phyloP scores from a whole-genome alignment of 2,113 vertebrate genomes.

The Phaethon lepturus region DNA sequence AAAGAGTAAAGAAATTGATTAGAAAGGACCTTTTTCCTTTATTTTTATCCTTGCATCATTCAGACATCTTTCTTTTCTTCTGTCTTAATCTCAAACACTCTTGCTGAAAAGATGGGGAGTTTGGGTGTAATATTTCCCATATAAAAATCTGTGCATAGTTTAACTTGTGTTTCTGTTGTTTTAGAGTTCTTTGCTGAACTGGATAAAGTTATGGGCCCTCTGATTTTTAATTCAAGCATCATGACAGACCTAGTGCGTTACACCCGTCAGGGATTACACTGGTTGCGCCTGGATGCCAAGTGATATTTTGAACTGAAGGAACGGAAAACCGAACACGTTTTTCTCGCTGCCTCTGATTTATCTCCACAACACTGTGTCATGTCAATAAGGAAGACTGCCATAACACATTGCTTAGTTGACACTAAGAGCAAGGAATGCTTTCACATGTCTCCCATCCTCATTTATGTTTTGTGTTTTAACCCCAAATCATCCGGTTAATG shows the following conservation, averaged over 20 bases:
- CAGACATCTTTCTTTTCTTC: background rate
- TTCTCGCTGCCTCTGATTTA: slow-evolving; percentile 81
- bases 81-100: no score
- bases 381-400: slow-evolving; percentile 85
- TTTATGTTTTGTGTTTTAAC: slow-evolving; percentile 58
- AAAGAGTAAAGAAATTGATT: background rate
- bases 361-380: slow-evolving; percentile 93
- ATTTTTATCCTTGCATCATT: background rate
- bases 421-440: slow-evolving; percentile 79
- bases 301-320: slow-evolving; percentile 76
- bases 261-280: slow-evolving; percentile 96
- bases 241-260: slow-evolving; percentile 98
- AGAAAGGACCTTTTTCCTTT: background rate
- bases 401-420: slow-evolving; percentile 77
- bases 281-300: slow-evolving; percentile 96
- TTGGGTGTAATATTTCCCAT: background rate
- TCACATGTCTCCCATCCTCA: slow-evolving; percentile 69
- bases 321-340: slow-evolving; percentile 63
- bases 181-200: slow-evolving; percentile 96
- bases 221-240: slow-evolving; percentile 97
- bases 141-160: background rate
- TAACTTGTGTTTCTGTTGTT: slow-evolving; percentile 62
- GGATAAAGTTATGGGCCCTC: slow-evolving; percentile 96
- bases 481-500: slow-evolving; percentile 56
- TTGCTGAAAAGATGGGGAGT: fast-evolving